Base-by-base conservation (phyloP, 2,888 invertebrate species). In the Helobdella robusta region DNA sequence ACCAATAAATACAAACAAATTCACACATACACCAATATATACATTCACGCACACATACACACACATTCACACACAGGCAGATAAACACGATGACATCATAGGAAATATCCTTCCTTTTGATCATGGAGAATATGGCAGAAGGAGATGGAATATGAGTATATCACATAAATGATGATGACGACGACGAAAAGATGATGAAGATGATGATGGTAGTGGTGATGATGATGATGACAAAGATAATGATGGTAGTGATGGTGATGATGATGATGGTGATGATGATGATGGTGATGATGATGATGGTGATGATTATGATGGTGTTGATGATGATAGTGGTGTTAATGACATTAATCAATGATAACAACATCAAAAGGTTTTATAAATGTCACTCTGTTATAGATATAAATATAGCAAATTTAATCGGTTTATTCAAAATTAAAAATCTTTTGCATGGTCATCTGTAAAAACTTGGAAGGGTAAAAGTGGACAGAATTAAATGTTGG, bases 201-300 rank as follows among this genome's bases (percentile, higher is more conserved):
- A 32, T 61, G 62, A 8, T 54, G 63, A 23, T 20, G 63, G 40
- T 23, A 62, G 2, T 1, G 23, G 20, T n/a, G 58, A 8, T 61
- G 32, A n/a, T 59, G 40, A 65, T 15, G 46, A 44, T 48, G 46
- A 25, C 20, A 46, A 30, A 23, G 36, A 48, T 56, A 59, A 32
- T 62, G 66, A 6, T 62, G 63, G 6, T 61, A 56, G 32, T 25
- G 30, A 62, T 28, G 66, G 56, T 40, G 66, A 32, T 25, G 54
- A 8, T 35, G 56, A 54, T 50, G 66, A 44, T 28, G 60, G 23
- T 61, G 62, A 32, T 36, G 62, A 54, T 25, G 30, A 62, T 2
- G 66, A 63, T 58, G 66, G 23, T 32, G 52, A 11, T 46, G 35
- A 50, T 46, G 66, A 36, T 48, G 59, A 25, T 65, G 60, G 28